Evolutionary conservation across 2,113 vertebrate species (phyloP), one percentile per base, ranked within the genome.

Genomic region (Nycticebus coucang): DNA sequence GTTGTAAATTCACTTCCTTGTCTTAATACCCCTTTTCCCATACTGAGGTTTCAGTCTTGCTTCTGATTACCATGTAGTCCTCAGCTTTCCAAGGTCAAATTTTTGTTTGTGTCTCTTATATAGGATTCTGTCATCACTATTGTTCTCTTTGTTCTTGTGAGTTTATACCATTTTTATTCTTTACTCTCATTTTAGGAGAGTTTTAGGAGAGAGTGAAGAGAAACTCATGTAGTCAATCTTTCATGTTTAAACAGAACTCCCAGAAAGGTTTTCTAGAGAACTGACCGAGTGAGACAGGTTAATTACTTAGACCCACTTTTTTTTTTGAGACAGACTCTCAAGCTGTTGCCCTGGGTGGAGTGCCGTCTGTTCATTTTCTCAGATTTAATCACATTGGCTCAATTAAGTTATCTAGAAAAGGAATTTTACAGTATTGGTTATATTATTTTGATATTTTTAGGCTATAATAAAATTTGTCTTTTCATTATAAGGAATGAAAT

Each of bases 241-340:
- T 93, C 8, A 60, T 62, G 57, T 90, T 92, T 87, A 89, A 55
- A 24, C 5, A 87, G 53, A 95, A 50, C 50, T 74, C 33, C 87
- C 50, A 45, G 50, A 53, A 93, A 53, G 57, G 9, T 33, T 45
- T 87, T 74, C 82, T 64, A 75, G 62, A 72, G 41, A 88, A 45
- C 14, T 82, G 37, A 64, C 66, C 55, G 85, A 55, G 28, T 71
- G 90, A 30, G 55, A 55, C 55, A 55, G 55, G 55, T 59, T 79
- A 57, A 79, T 59, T 92, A 30, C 11, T 69, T 69, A 80, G 41
- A 66, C 33, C 22, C 35, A 60, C 4, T 74, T 55, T 75, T 35
- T 80, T 37, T 45, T 93, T 50, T 50, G 45, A 50, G 45, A 50
- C 45, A 50, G 45, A 9, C 1, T 50, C 45, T 50, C 45, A 50